Percentiles rank a stretch among this genome's conserved stretches.
Conservation (phyloP, 2,113 vertebrate species). For the Polypterus bichir region DNA sequence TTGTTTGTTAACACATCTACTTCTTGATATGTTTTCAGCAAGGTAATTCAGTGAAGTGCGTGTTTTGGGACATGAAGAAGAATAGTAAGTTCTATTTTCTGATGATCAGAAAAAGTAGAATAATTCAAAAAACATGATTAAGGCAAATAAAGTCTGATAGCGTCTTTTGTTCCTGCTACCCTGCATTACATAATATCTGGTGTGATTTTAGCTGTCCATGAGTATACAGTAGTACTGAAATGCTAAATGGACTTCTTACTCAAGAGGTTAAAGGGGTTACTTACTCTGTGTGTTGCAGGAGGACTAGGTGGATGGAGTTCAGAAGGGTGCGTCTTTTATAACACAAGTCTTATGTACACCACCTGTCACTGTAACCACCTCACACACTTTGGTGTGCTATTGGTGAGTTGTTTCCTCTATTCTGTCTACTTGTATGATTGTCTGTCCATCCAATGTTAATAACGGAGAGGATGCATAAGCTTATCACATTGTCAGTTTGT, state of each 20-base stretch:
- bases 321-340: conserved; percentile 51
- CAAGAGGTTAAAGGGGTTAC: too few species aligned
- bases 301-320: conserved; percentile 72
- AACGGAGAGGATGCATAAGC: too few species aligned
- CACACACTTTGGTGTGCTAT: conserved; percentile 77
- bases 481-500: too few species aligned
- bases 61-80: conserved; percentile 70
- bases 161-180: too few species aligned
- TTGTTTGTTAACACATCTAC: too few species aligned
- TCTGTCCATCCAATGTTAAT: too few species aligned
- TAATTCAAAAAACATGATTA: too few species aligned
- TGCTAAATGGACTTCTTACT: too few species aligned
- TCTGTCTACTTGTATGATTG: not conserved
- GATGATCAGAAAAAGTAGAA: not conserved
- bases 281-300: conserved; percentile 40
- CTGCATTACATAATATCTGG: too few species aligned
- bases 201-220: too few species aligned
- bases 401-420: conserved; percentile 54
- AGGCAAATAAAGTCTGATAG: too few species aligned
- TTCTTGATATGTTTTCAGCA: conserved; percentile 36
- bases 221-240: too few species aligned
- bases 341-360: conserved; percentile 53
- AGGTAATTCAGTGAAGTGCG: conserved; percentile 38
- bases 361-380: conserved; percentile 78
- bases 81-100: conserved; percentile 49